Percentiles rank a stretch among this genome's conserved stretches.
These are phyloP conservation scores for Hydrochoerus hydrochaeris DNA, from an alignment of 2,113 vertebrate genomes.

Conservation along the genomic window DNA sequence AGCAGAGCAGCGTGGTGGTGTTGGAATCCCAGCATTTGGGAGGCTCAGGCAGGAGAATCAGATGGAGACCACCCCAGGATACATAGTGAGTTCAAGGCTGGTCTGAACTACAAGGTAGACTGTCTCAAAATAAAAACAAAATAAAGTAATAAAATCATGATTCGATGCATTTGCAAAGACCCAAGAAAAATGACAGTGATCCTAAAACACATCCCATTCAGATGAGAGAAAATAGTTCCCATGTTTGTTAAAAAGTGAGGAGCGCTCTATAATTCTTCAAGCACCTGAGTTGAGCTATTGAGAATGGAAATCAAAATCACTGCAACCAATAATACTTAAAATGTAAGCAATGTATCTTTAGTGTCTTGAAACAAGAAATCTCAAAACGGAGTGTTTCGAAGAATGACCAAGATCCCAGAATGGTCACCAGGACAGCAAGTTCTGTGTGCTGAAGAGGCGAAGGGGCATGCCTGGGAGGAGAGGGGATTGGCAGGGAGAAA, in stretches of 20 bases:
- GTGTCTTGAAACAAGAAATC: constrained; percentile 33
- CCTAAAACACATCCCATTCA: constrained; percentile 1
- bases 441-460: background rate
- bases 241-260: constrained; percentile 4
- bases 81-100: background rate
- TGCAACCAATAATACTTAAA: constrained; percentile 34
- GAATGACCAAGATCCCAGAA: background rate
- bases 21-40: background rate
- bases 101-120: background rate
- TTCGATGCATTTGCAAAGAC: background rate
- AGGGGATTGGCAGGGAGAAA: background rate
- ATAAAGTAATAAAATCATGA: background rate
- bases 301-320: constrained; percentile 50
- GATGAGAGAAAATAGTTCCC: constrained; percentile 18
- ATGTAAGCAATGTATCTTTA: constrained; percentile 4
- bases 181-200: background rate
- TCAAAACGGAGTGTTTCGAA: constrained; percentile 29
- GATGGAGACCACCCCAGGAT: background rate
- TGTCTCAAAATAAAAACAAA: background rate
- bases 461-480: background rate
- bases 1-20: no score
- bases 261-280: background rate
- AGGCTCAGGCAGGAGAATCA: background rate
- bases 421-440: background rate
- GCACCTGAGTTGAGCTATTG: background rate